Base-by-base conservation (phyloP, 2,797 vertebrate species). In the Ptychobarbus kaznakovi region DNA sequence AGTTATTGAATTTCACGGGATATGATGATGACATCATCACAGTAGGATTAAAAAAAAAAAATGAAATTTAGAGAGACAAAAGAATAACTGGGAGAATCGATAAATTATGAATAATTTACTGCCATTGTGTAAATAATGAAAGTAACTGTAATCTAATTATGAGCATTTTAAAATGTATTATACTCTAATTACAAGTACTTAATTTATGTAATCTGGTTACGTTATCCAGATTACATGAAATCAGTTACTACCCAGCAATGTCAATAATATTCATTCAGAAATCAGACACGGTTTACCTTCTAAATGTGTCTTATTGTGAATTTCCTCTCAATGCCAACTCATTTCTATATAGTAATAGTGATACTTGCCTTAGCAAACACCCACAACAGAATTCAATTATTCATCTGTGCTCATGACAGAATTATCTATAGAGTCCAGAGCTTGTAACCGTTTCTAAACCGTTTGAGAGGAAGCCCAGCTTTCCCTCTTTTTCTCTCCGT, bases 401-500 rank as follows among this genome's bases (percentile, higher is more conserved):
- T 56, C 6, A 13, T 76, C 20, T 53, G 32, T 56, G 18, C 7
- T 40, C 20, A 18, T 61, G 22, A 42, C 13, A 61, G 13, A n/a
- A 40, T 40, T 15, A 38, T 68, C 20, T 35, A 68, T 6, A 51
- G 42, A 15, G 8, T 32, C 28, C 63, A 35, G 61, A 80, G 5
- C 42, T 22, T 49, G 40, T 49, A 49, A 80, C 61, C 3, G 15
- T 69, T 81, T 49, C 25, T 38, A 53, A 79, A 65, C 77, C 10
- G 38, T 78, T 78, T 42, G 56, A 79, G 12, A 56, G 74, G 56
- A 79, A 44, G n/a, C 16, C 40, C 42, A 65, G 40, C 65, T 51
- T 69, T 81, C 76, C 73, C 49, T 51, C 66, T 84, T 73, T 85
- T 61, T 72, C 35, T 72, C 25, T 81, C 46, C 28, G 3, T 80